These are phyloP conservation scores for Taurulus bubalis DNA, from an alignment of 2,113 vertebrate genomes.

Conservation along the genomic window DNA sequence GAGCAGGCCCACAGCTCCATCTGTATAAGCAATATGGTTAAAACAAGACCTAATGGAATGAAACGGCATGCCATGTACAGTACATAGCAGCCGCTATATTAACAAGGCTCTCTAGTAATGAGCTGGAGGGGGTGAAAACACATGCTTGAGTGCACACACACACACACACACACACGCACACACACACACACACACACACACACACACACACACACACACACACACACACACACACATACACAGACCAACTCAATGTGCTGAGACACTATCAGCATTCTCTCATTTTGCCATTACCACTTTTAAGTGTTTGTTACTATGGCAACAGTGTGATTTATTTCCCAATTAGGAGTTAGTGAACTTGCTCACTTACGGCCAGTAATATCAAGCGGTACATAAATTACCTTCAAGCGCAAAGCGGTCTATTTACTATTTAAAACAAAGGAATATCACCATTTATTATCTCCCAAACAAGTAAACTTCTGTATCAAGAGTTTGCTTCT, in stretches of 20 bases:
- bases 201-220: constrained; percentile 21
- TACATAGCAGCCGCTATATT: constrained; percentile 53
- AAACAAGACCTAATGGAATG: constrained; percentile 58
- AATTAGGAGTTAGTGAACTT: constrained; percentile 75
- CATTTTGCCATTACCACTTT: constrained; percentile 59
- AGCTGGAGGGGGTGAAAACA: constrained; percentile 57
- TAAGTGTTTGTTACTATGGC: constrained; percentile 63
- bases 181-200: constrained; percentile 27
- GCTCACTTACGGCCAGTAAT: constrained; percentile 57
- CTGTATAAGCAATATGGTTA: constrained; percentile 17
- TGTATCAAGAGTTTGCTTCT: constrained; percentile 17
- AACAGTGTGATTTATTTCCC: constrained; percentile 76
- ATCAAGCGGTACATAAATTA: constrained; percentile 71
- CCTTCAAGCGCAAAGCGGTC: constrained; percentile 42
- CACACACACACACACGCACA: constrained; percentile 25
- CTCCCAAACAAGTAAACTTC: constrained; percentile 45
- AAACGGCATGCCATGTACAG: constrained; percentile 44
- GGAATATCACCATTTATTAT: constrained; percentile 11
- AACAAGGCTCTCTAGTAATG: constrained; percentile 65
- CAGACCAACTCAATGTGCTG: constrained; percentile 13
- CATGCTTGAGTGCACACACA: constrained; percentile 51
- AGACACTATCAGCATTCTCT: constrained; percentile 50
- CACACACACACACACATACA: constrained; percentile 34
- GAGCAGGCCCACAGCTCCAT: constrained; percentile 20
- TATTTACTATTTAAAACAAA: constrained; percentile 56